A percentile compares a stretch with the other conserved stretches of the same genome.
These are phyloP conservation scores for Myanophis thanlyinensis DNA, from an alignment of 2,113 vertebrate species.

Conservation along the genomic window DNA sequence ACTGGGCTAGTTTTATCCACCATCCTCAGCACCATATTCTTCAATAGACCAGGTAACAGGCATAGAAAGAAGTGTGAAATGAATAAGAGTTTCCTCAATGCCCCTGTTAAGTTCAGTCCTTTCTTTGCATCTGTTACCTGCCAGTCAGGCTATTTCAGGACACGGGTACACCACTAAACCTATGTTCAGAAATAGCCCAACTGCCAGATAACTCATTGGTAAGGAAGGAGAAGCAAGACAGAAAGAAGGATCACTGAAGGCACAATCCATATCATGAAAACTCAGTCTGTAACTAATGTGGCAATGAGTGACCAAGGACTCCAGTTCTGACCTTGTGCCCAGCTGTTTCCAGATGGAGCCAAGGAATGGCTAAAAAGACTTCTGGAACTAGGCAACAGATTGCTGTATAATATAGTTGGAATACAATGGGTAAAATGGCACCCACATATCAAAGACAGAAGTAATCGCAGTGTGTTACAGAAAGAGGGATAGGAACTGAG, in stretches of 20 bases:
- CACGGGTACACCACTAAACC: background rate
- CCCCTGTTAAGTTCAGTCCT: background rate
- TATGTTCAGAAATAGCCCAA: background rate
- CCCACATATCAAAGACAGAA: background rate
- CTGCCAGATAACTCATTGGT: background rate
- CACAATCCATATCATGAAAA: background rate
- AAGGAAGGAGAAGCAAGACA: background rate
- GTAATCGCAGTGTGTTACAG: background rate
- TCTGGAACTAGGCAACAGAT: background rate
- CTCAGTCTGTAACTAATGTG: background rate
- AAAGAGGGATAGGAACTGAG: background rate
- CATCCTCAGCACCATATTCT: background rate
- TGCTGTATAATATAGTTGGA: background rate
- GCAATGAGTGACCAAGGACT: background rate
- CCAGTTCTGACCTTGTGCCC: background rate
- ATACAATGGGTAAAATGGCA: background rate
- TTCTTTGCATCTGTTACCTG: background rate
- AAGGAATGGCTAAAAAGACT: background rate
- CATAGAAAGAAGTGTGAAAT: background rate
- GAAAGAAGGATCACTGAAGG: background rate
- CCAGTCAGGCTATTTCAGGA: background rate
- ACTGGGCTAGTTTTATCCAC: background rate
- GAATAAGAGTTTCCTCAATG: background rate
- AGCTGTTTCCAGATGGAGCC: background rate
- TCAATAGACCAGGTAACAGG: background rate